These are phyloP conservation scores for Polypterus bichir DNA, from an alignment of 2,113 vertebrate species.

Conservation along the genomic window DNA sequence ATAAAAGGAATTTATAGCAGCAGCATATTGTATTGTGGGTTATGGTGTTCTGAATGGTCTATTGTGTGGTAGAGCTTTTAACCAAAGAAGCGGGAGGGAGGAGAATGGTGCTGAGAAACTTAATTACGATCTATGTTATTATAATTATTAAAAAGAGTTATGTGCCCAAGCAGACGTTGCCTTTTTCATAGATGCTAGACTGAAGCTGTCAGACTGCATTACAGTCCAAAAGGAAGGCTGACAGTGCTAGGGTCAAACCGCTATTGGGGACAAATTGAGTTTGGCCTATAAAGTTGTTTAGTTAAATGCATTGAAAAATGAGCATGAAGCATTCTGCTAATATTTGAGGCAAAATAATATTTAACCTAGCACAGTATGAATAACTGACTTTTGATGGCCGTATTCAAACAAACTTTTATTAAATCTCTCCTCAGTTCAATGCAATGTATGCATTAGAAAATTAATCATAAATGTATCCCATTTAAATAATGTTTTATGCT, in stretches of 20 bases:
- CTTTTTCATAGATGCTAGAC: slow-evolving; percentile 12
- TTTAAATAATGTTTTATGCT: no score
- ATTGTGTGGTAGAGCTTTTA: background rate
- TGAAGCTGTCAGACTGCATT: slow-evolving; percentile 8
- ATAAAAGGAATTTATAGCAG: slow-evolving; percentile 27
- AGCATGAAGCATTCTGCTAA: background rate
- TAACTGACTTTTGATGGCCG: no score
- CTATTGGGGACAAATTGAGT: background rate
- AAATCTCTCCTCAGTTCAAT: no score
- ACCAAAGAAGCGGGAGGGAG: background rate
- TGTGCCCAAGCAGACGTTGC: slow-evolving; percentile 22
- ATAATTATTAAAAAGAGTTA: slow-evolving; percentile 21
- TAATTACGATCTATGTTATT: slow-evolving; percentile 28
- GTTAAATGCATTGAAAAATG: slow-evolving; percentile 1
- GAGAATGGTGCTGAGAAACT: slow-evolving; percentile 8
- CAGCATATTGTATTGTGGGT: slow-evolving; percentile 25
- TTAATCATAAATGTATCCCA: no score
- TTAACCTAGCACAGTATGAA: no score
- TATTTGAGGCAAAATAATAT: no score
- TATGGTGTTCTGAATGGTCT: slow-evolving; percentile 22
- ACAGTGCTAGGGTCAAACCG: slow-evolving; percentile 7
- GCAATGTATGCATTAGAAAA: no score
- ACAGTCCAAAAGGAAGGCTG: slow-evolving; percentile 1
- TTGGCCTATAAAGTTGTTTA: slow-evolving; percentile 1
- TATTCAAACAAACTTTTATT: no score